Evolutionary conservation across 2,113 vertebrate genomes (phyloP).

Genomic region (Microcebus tavaratra): DNA sequence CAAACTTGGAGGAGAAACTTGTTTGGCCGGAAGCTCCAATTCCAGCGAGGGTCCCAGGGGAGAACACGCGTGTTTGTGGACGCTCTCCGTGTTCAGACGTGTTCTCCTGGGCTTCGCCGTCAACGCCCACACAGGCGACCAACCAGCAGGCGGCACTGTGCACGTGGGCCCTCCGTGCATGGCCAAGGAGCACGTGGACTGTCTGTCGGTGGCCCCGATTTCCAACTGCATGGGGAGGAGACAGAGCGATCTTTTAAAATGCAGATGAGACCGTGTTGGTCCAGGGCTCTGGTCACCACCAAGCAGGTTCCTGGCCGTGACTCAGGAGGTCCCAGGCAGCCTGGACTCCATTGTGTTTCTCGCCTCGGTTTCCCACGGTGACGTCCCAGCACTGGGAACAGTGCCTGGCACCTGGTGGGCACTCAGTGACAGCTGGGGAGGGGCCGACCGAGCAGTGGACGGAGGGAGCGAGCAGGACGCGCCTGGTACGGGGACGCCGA

Average conservation of each 20-base stretch:
- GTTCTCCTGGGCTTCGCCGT: accelerated
- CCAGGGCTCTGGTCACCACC: accelerated
- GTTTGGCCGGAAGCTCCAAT: not conserved
- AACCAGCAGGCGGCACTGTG: accelerated
- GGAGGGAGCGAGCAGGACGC: accelerated
- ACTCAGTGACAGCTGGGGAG: accelerated
- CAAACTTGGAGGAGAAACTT: not conserved
- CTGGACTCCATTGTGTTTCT: accelerated
- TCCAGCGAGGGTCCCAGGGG: accelerated
- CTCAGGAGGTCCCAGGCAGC: accelerated
- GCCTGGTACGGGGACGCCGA: accelerated
- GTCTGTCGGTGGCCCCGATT: accelerated
- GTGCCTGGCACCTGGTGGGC: accelerated
- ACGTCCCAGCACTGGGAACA: too few relatives aligned
- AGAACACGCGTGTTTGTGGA: accelerated
- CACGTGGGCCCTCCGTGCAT: accelerated
- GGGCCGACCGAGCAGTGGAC: accelerated
- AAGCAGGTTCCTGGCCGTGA: accelerated
- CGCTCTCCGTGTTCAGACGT: accelerated
- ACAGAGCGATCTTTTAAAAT: accelerated
- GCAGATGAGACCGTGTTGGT: not conserved
- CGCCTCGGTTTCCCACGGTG: accelerated
- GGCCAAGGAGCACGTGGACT: too few relatives aligned
- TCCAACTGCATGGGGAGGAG: not conserved
- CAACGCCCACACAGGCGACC: not conserved